Conservation (phyloP, 2,797 vertebrate species). For the Hafferia zeledoni region DNA sequence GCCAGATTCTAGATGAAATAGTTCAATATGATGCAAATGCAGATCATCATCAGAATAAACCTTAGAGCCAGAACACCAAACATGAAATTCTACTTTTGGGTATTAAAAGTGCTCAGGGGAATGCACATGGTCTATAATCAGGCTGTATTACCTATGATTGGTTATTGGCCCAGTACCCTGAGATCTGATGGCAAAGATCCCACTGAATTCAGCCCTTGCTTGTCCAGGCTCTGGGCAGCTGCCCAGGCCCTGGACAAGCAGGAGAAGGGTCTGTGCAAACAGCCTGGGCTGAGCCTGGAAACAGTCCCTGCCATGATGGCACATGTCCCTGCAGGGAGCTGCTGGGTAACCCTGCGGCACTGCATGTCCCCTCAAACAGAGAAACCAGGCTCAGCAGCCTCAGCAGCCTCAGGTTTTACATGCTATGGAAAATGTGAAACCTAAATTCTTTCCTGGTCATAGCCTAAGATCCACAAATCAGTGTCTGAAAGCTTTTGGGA, state of each 20-base stretch:
- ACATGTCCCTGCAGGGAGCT: not conserved
- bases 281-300: not conserved
- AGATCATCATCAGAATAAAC: not conserved
- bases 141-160: accelerated
- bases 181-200: not conserved
- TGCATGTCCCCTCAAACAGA: accelerated
- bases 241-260: not conserved
- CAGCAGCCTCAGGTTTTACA: not conserved
- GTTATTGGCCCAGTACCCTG: not conserved
- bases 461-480: not conserved
- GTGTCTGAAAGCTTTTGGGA: not conserved
- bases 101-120: not conserved
- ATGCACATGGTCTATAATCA: not conserved
- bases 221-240: not conserved
- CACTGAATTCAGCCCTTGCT: not conserved
- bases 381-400: not conserved
- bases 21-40: not conserved
- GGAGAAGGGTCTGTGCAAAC: not conserved
- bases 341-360: not conserved
- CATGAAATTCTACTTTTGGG: not conserved
- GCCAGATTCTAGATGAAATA: not conserved
- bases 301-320: not conserved
- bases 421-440: not conserved
- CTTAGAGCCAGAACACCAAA: not conserved
- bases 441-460: not conserved